Evolutionary conservation across 2,888 invertebrate genomes (phyloP).

Genomic region (Melieria crassipennis): DNA sequence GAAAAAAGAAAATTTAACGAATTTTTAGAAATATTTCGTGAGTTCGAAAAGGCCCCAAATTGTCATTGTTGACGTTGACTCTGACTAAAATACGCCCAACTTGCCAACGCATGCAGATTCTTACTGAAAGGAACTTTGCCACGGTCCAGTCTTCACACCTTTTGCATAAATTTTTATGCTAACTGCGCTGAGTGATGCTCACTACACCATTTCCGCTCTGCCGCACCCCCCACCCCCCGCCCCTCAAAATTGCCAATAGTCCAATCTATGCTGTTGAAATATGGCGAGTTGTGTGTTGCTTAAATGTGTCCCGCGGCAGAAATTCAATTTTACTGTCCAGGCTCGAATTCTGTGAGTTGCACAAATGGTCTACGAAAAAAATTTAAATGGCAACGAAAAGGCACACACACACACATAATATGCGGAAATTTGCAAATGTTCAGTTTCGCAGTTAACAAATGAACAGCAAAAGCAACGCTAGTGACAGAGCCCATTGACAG

Average conservation of each 20-base stretch:
- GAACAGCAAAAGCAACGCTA: background rate
- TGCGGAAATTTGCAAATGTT: background rate
- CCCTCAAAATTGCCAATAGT: too few species aligned
- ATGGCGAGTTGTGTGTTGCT: background rate
- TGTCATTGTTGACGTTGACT: too few species aligned
- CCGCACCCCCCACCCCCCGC: background rate
- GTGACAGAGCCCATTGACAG: too few species aligned
- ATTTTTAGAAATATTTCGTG: too few species aligned
- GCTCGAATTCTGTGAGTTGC: constrained; percentile 1
- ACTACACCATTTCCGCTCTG: constrained; percentile 2
- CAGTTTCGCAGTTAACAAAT: constrained; percentile 1
- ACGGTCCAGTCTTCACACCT: constrained; percentile 31
- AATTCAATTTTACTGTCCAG: constrained; percentile 53
- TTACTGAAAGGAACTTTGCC: too few species aligned
- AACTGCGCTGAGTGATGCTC: constrained; percentile 17
- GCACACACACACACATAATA: background rate
- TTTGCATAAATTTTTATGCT: constrained; percentile 36
- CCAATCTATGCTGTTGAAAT: too few species aligned
- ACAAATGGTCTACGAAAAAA: background rate
- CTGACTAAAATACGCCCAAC: too few species aligned
- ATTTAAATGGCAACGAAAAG: constrained; percentile 9
- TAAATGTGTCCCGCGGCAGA: constrained; percentile 57
- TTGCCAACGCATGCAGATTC: too few species aligned
- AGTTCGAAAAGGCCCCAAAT: too few species aligned
- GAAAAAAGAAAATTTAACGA: too few species aligned